Evolutionary conservation across 2,888 invertebrate genomes (phyloP).

Genomic region (Eupithecia pulchellata): DNA sequence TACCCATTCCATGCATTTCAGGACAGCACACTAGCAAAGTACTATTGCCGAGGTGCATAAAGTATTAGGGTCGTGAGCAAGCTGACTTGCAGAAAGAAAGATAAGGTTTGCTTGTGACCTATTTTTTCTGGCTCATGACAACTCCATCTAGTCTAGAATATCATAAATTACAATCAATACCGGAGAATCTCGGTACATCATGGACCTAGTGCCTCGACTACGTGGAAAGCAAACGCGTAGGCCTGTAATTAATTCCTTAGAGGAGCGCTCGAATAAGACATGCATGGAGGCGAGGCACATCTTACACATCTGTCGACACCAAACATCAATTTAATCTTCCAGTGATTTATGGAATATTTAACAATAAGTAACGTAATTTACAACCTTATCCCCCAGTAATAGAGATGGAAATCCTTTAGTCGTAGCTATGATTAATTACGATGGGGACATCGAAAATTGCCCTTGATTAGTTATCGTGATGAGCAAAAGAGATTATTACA

Average conservation of each 20-base stretch:
- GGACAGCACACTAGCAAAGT: too few species aligned
- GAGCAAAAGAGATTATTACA: conserved; percentile 31
- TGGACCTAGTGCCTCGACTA: too few species aligned
- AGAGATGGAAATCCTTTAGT: conserved; percentile 33
- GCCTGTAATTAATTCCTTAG: not conserved
- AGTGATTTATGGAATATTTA: conserved; percentile 61
- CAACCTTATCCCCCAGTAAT: conserved; percentile 37
- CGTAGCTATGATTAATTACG: conserved; percentile 36
- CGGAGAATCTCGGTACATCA: too few species aligned
- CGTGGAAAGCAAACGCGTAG: not conserved
- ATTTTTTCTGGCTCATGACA: not conserved
- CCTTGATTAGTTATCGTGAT: conserved; percentile 48
- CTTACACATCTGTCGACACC: conserved; percentile 52
- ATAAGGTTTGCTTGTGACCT: too few species aligned
- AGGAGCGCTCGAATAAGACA: not conserved
- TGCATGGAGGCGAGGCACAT: conserved; percentile 27
- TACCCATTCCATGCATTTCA: too few species aligned
- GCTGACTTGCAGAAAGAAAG: too few species aligned
- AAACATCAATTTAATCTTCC: conserved; percentile 61
- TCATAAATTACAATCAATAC: not conserved
- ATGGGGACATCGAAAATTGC: conserved; percentile 44
- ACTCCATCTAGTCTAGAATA: not conserved
- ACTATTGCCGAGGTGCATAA: too few species aligned
- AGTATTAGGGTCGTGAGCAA: too few species aligned
- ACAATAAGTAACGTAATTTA: conserved; percentile 38